Conservation (phyloP, 1,140 invertebrate species). For the Drosophila obscura region DNA sequence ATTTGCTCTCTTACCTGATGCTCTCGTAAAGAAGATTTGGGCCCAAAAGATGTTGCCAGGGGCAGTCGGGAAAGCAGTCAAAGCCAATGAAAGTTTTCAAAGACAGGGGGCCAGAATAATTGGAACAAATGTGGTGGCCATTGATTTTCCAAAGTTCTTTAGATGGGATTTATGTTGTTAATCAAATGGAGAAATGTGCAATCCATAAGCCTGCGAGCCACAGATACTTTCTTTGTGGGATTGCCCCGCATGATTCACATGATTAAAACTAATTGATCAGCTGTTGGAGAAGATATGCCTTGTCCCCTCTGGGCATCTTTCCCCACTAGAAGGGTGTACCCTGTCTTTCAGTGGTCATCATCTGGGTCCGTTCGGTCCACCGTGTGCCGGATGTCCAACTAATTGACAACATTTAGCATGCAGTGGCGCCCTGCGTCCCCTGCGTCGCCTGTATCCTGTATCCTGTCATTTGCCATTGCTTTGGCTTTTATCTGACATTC, state of each 20-base stretch:
- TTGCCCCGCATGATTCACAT: constrained; percentile 6
- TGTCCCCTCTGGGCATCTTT: not conserved
- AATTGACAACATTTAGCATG: constrained; percentile 70
- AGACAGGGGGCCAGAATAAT: constrained; percentile 26
- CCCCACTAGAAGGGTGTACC: constrained; percentile 23
- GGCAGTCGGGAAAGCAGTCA: constrained; percentile 8
- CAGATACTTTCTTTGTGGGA: not conserved
- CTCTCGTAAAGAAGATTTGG: constrained; percentile 35
- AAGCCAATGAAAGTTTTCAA: constrained; percentile 7
- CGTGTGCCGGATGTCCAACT: constrained; percentile 41
- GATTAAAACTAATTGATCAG: constrained; percentile 33
- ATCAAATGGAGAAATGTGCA: not conserved
- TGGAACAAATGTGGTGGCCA: constrained; percentile 37
- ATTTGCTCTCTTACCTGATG: constrained; percentile 27
- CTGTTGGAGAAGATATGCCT: constrained; percentile 4
- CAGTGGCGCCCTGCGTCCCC: constrained; percentile 20
- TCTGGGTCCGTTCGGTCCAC: constrained; percentile 32
- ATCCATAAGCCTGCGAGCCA: constrained; percentile 21
- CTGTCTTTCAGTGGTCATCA: constrained; percentile 52
- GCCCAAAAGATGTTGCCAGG: constrained; percentile 19
- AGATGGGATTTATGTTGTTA: no score
- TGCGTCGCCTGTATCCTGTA: not conserved
- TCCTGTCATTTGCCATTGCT: constrained; percentile 50
- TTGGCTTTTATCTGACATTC: constrained; percentile 75
- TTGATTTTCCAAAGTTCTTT: constrained; percentile 11